These are phyloP conservation scores for Hucho hucho DNA, from an alignment of 2,113 vertebrate species.

Conservation along the genomic window DNA sequence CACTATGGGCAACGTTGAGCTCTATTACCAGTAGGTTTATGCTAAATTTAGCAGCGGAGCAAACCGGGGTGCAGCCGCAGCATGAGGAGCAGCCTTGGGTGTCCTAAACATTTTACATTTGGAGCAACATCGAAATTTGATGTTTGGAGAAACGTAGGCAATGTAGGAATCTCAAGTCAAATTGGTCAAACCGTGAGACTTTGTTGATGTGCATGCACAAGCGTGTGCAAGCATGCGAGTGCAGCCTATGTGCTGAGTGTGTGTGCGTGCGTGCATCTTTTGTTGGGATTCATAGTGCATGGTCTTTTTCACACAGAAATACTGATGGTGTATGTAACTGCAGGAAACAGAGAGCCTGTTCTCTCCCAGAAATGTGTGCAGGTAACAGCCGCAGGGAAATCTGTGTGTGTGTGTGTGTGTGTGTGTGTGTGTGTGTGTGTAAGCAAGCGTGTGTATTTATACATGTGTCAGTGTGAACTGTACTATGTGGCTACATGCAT, in stretches of 20 bases:
- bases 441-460: neutral
- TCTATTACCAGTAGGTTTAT: too few species aligned
- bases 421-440: neutral
- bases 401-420: neutral
- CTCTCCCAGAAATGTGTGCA: conserved; percentile 6
- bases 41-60: too few species aligned
- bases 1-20: too few species aligned
- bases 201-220: neutral
- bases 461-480: neutral
- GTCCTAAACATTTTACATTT: too few species aligned
- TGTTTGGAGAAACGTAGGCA: too few species aligned
- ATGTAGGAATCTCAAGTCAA: too few species aligned
- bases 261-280: neutral
- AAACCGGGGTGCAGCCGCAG: too few species aligned
- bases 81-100: too few species aligned
- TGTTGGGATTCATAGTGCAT: conserved; percentile 32
- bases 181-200: too few species aligned
- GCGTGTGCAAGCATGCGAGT: neutral
- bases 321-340: conserved; percentile 27
- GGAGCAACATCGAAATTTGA: too few species aligned
- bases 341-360: conserved; percentile 11
- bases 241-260: neutral
- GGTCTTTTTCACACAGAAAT: conserved; percentile 23
- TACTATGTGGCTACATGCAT: too few species aligned
- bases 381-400: neutral